These are phyloP conservation scores for Colletes collaris DNA, from an alignment of 2,888 invertebrate genomes.

Conservation along the genomic window DNA sequence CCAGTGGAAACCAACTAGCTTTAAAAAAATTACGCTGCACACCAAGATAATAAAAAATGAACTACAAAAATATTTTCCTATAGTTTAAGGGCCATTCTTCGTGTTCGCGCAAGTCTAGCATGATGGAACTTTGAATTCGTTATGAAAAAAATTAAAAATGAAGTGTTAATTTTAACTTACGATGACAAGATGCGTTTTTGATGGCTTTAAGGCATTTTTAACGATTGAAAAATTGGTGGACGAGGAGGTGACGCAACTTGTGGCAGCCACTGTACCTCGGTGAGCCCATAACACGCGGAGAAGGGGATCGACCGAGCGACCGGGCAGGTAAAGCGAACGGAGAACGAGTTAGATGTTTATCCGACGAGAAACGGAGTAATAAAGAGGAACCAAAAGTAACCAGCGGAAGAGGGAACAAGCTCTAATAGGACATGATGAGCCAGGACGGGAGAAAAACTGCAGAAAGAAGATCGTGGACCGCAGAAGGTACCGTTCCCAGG, in stretches of 20 bases:
- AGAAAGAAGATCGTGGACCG: conserved; percentile 10
- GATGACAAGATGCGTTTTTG: too few relatives aligned
- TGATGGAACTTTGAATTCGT: too few relatives aligned
- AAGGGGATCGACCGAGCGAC: conserved; percentile 37
- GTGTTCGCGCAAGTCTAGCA: too few relatives aligned
- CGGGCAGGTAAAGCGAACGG: conserved; percentile 41
- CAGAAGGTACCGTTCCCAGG: conserved; percentile 17
- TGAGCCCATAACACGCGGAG: conserved; percentile 4
- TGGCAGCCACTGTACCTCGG: conserved; percentile 76
- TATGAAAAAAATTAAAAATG: too few relatives aligned
- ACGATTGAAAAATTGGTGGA: conserved; percentile 1
- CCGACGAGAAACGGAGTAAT: conserved; percentile 18
- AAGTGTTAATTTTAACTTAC: too few relatives aligned
- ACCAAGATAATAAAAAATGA: too few relatives aligned
- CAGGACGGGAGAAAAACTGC: not conserved
- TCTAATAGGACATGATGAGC: conserved; percentile 6
- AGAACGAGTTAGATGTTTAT: conserved; percentile 17
- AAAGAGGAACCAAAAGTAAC: conserved; percentile 25
- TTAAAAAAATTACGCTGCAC: too few relatives aligned
- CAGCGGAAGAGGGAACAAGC: conserved; percentile 18
- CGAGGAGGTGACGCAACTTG: conserved; percentile 74
- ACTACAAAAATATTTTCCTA: too few relatives aligned
- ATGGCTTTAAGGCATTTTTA: too few relatives aligned
- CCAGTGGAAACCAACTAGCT: too few relatives aligned
- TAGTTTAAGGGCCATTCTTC: too few relatives aligned